A percentile compares a stretch with the other conserved stretches of the same genome.
Conservation (phyloP, 2,113 vertebrate genomes). For the Pseudolaguvia tuberculata region DNA sequence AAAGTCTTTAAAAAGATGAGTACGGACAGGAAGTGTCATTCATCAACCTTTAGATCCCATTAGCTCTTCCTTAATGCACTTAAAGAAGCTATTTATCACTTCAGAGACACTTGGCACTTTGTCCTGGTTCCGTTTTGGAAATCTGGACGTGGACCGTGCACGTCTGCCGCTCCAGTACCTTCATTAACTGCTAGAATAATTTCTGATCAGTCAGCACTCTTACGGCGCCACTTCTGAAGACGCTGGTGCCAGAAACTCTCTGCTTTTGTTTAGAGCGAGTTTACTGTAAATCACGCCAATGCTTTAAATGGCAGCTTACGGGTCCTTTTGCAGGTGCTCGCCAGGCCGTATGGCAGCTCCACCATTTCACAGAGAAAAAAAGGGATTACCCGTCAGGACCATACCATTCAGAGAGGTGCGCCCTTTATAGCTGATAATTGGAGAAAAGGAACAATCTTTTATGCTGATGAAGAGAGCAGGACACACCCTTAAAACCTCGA, state of each 20-base stretch:
- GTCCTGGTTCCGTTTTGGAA: neutral
- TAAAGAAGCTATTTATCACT: neutral
- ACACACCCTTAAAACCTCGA: neutral
- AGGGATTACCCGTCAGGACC: too few species aligned
- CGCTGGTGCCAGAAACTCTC: neutral
- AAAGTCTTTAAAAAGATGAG: neutral
- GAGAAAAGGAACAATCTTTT: neutral
- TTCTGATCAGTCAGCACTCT: slow-evolving; percentile 3
- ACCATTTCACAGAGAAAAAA: too few species aligned
- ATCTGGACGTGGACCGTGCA: neutral
- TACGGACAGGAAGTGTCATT: slow-evolving; percentile 3
- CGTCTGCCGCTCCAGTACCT: neutral
- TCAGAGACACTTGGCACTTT: neutral
- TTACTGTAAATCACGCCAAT: neutral
- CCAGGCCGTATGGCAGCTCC: neutral
- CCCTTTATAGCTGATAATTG: neutral
- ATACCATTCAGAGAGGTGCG: too few species aligned
- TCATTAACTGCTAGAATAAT: neutral
- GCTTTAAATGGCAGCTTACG: neutral
- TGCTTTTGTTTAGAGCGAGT: neutral
- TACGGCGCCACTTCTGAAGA: too few species aligned
- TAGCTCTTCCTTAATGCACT: neutral
- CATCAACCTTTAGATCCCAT: slow-evolving; percentile 17
- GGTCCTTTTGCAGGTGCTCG: neutral
- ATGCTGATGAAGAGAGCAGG: neutral